Conservation (phyloP, 2,888 invertebrate genomes). For the Ichneumon xanthorius region DNA sequence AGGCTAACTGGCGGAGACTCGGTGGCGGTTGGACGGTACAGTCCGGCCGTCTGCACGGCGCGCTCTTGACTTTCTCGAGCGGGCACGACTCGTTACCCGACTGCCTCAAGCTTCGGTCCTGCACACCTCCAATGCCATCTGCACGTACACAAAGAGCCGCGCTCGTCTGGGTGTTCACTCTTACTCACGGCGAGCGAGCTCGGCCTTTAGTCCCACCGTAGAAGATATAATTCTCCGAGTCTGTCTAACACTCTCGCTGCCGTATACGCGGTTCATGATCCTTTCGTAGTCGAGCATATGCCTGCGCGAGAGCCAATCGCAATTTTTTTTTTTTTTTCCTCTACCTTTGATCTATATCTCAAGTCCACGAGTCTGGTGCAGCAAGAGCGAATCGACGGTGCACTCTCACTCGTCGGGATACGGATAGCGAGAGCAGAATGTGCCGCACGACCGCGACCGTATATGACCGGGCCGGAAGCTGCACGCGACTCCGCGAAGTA, state of each 20-base stretch:
- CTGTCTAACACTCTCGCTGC: conserved; percentile 24
- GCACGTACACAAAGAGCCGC: conserved; percentile 27
- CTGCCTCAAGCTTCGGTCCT: conserved; percentile 49
- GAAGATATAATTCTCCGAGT: conserved; percentile 20
- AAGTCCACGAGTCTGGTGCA: neutral
- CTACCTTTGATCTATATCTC: neutral
- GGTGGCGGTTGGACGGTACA: conserved; percentile 46
- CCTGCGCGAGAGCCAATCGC: neutral
- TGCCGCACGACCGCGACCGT: conserved; percentile 6
- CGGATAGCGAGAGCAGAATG: neutral
- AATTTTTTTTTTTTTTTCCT: neutral
- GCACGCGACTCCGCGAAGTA: conserved; percentile 34
- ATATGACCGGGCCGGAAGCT: conserved; percentile 37
- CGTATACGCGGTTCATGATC: conserved; percentile 19
- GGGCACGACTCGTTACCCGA: conserved; percentile 64
- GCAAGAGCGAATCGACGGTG: conserved; percentile 4
- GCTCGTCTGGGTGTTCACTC: conserved; percentile 43
- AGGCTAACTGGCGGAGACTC: conserved; percentile 79
- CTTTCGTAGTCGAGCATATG: neutral
- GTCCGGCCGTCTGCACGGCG: conserved; percentile 63
- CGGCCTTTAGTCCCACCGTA: conserved; percentile 28
- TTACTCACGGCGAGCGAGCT: conserved; percentile 46
- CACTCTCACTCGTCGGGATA: conserved; percentile 19
- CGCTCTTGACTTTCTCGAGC: conserved; percentile 83
- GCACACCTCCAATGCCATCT: conserved; percentile 23